Conservation (phyloP, 2,113 vertebrate species). For the Tragelaphus imberbis region DNA sequence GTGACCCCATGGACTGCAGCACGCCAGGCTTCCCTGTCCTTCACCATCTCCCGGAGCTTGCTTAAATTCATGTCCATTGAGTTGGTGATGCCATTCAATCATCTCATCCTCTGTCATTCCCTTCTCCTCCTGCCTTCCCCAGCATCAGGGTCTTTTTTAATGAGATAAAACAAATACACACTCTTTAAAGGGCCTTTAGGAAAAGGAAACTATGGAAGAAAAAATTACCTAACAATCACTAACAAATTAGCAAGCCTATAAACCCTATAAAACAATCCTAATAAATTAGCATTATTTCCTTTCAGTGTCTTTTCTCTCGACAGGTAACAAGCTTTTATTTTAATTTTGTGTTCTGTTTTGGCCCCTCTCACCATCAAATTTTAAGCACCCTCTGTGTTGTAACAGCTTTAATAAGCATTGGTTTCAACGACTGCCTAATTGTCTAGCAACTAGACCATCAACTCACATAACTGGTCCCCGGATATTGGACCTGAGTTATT, state of each 20-base stretch:
- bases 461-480: background rate
- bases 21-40: background rate
- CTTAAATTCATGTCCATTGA: background rate
- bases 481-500: background rate
- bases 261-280: background rate
- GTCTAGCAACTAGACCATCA: background rate
- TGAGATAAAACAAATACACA: background rate
- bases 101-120: background rate
- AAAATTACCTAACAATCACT: background rate
- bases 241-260: background rate
- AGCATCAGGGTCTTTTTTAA: background rate
- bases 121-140: background rate
- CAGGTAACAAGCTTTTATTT: background rate
- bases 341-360: background rate
- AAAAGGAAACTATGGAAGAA: background rate
- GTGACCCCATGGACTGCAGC: background rate
- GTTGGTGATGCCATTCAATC: background rate
- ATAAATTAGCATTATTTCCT: background rate
- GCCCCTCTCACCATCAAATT: background rate
- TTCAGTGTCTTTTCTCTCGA: background rate
- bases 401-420: slow-evolving; percentile 18
- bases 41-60: background rate
- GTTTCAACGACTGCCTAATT: background rate
- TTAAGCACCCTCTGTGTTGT: background rate
- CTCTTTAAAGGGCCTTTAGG: background rate